Base-by-base conservation (phyloP, 2,888 invertebrate species). In the Didymodactylos carnosus region DNA sequence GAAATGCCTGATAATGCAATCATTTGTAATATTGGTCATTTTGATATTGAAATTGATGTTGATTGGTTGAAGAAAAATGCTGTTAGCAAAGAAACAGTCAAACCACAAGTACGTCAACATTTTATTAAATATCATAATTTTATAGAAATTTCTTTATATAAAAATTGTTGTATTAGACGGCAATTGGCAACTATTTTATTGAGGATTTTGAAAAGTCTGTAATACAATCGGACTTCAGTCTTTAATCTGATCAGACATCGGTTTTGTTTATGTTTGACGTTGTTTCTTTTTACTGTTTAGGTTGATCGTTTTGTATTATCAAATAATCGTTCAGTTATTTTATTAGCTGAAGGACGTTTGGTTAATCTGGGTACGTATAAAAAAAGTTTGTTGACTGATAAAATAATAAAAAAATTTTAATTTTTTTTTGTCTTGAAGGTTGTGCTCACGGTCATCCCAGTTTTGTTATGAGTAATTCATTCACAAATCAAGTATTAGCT, bases 401-500 rank as follows among this genome's bases (percentile, higher is more conserved):
- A n/a, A n/a, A n/a, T n/a, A n/a, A n/a, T n/a, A n/a, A n/a, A n/a
- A n/a, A n/a, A 27, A 6, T 6, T 27, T 6, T 16, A 16, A 16
- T 3, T 51, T 14, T 16, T 51, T 51, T 3, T 51, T 27, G 4
- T 4, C 19, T 35, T 1, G n/a, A 19, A 62, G 98, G 97, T 73
- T 98, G 98, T 84, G 98, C 98, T 40, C 95, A 91, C 80, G 98
- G 98, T 41, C 98, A 98, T 85, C 91, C 98, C 8, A 94, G 94
- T 73, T 99, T 98, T 84, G 98, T 99, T 23, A 99, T 99, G 98
- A 94, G 94, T 77, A 94, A 94, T 84, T 97, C 97, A 1, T 99
- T 99, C 83, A 92, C 94, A 73, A 99, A 99, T 84, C 98, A 98
- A 86, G 91, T 92, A 19, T 86, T 99, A 77, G 98, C 97, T 51